Evolutionary conservation across 1,140 invertebrate species (phyloP), one percentile per base, ranked within the genome.

Genomic region (Zaprionus davidi): DNA sequence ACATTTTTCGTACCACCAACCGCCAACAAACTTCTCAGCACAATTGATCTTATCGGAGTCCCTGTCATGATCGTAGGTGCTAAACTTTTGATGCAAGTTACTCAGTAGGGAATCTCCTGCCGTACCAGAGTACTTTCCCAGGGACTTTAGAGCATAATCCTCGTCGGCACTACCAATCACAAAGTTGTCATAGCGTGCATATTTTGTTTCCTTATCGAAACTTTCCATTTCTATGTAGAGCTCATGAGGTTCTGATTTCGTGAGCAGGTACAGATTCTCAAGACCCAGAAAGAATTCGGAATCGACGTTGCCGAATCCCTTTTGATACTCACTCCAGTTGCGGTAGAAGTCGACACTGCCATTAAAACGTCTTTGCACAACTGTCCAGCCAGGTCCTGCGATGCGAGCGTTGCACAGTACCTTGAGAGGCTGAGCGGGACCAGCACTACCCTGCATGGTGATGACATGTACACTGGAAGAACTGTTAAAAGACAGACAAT

Each of bases 211-310:
- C 15, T 59, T 31, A 3, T 65, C 22, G 17, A 66, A 64, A 24
- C 51, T 36, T 26, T 71, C 62, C 2, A 76, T 26, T 12, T 51
- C 9, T 15, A 76, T 72, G 9, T 65, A 64, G 6, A 72, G 74
- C 17, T 76, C 69, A 22, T 72, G 20, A 7, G 59, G 9, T 15
- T 20, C n/a, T 1, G 28, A 20, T 5, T 13, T 58, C 22, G 69
- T 76, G 3, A 66, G 26, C 15, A 12, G 36, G 22, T 67, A 6
- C 3, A 67, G n/a, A 11, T 34, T 44, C 36, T 67, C 65, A 0
- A 57, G 17, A 2, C 65, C 65, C 26, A 67, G 3, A 67, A 67
- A 57, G 53, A 57, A 67, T 20, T 67, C 53, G 1, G 24, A 12
- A 13, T 46, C 12, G 1, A 31, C 3, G 9, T 57, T 17, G 11